Percentiles rank a stretch among this genome's conserved stretches.
phyloP scores from a whole-genome alignment of 2,113 vertebrate genomes.

The Alethe castanea region DNA sequence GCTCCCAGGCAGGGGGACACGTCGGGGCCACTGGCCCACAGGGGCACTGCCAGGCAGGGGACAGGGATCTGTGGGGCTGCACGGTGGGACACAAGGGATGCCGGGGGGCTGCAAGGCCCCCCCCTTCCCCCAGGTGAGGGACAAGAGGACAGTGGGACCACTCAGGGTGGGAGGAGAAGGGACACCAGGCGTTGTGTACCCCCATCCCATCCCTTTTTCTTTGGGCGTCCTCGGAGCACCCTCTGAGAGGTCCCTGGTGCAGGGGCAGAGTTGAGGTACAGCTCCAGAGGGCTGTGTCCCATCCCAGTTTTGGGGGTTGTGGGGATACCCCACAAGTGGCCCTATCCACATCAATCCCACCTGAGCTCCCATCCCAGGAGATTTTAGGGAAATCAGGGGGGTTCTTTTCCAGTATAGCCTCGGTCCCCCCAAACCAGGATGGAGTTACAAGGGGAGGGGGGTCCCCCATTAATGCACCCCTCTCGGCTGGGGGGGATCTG shows the following conservation, averaged over 20 bases:
- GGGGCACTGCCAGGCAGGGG: not conserved
- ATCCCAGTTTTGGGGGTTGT: not conserved
- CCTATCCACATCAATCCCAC: not conserved
- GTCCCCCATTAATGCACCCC: not conserved
- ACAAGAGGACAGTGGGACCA: not conserved
- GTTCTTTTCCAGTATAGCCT: not conserved
- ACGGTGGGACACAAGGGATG: not conserved
- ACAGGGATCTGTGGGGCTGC: not conserved
- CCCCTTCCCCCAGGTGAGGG: not conserved
- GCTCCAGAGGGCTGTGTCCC: not conserved
- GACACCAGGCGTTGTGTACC: not conserved
- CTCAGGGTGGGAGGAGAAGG: not conserved
- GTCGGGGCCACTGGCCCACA: accelerated
- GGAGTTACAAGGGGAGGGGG: not conserved
- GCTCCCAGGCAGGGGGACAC: not conserved
- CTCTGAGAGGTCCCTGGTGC: not conserved
- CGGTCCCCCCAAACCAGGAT: not conserved
- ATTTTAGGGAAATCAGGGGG: not conserved
- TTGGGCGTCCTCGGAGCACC: not conserved
- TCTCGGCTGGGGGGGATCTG: accelerated
- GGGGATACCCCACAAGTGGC: not conserved
- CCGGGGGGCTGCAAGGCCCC: not conserved
- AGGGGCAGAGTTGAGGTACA: not conserved
- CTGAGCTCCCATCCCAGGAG: not conserved
- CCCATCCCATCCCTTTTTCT: not conserved